Base-by-base conservation (phyloP, 1,140 invertebrate genomes). In the Zelostemma sp. region DNA sequence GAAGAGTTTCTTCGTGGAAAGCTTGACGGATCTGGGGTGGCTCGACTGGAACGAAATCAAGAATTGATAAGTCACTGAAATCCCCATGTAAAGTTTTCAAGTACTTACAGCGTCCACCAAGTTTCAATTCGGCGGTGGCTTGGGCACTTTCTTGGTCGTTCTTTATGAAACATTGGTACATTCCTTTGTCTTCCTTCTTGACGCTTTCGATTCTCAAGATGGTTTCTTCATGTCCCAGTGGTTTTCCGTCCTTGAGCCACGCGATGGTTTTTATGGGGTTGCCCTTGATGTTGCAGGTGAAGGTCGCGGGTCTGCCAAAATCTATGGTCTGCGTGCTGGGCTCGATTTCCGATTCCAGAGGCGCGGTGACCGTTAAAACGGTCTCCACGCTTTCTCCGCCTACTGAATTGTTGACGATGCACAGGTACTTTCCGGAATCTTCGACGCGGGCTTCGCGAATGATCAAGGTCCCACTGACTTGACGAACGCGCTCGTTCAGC, bases 131-230 rank as follows among this genome's bases (percentile, higher is more conserved):
- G 33, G 93, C 94, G 47, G 93, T 95, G 0, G 94, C 94, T 78
- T 97, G 95, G 0, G 94, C 95, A 72, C 93, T 96, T 85, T 97
- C 95, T 81, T 96, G 93, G 77, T 97, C 95, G 79, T 97, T 97
- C 43, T 93, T 88, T 25, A 97, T 93, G 78, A 98, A 96, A 80
- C 97, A 98, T 76, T 98, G 96, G 80, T 98, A 99, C 96, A 98
- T 98, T 80, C 96, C 97, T 79, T 95, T 95, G 80, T 98, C 96
- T 84, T 97, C 93, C 75, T 97, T 95, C 81, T 94, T 93, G 0
- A 99, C 95, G 2, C 92, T 91, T 68, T 95, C 93, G 74, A 98
- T 96, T 50, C 92, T 90, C 12, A 97, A 83, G 40, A 92, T 88
- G 0, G 91, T 88, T 64, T 95, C 93, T 63, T 92, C 91, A 74